Conservation (phyloP, 2,113 vertebrate genomes). For the Zootoca vivipara region DNA sequence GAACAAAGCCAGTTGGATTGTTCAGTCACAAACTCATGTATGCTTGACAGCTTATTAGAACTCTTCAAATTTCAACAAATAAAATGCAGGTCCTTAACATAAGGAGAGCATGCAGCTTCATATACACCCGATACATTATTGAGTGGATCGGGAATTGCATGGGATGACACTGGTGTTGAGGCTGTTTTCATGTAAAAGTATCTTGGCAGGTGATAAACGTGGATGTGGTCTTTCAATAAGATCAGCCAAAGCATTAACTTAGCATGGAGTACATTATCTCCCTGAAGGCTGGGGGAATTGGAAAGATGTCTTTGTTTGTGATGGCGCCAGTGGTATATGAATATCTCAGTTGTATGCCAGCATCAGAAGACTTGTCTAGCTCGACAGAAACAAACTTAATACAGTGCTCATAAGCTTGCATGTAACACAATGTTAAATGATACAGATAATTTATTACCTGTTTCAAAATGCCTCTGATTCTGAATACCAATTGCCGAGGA, state of each 20-base stretch:
- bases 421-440: neutral
- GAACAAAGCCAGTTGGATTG: neutral
- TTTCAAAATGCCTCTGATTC: neutral
- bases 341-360: conserved; percentile 1
- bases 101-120: neutral
- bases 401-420: neutral
- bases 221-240: neutral
- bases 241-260: neutral
- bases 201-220: neutral
- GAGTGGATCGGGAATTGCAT: neutral
- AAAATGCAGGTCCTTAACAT: neutral
- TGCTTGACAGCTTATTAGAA: neutral
- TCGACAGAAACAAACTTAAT: neutral
- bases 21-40: neutral
- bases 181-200: neutral
- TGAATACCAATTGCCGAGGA: neutral
- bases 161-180: neutral
- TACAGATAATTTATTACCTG: neutral
- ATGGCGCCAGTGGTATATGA: accelerated
- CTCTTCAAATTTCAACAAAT: conserved; percentile 2
- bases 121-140: neutral
- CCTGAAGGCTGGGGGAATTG: neutral
- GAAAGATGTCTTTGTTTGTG: neutral
- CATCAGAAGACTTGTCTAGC: neutral
- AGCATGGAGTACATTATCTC: neutral